Conservation (phyloP, 2,888 invertebrate genomes). For the Cistogaster globosa region DNA sequence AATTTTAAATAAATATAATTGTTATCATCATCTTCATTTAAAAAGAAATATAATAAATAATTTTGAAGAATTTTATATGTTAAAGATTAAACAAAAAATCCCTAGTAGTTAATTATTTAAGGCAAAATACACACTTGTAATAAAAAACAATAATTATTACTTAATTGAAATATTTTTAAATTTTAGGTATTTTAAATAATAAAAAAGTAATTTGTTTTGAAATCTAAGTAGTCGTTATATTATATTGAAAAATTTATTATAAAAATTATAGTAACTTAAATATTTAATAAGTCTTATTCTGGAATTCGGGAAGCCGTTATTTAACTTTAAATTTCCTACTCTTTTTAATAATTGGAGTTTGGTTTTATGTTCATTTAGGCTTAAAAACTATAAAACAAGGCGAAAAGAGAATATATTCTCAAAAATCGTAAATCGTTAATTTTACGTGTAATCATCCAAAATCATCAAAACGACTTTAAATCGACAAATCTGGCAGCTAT, state of each 20-base stretch:
- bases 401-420: too few species aligned
- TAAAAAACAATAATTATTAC: slow-evolving; percentile 26
- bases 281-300: slow-evolving; percentile 25
- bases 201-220: slow-evolving; percentile 4
- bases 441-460: too few species aligned
- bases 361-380: too few species aligned
- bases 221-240: neutral
- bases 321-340: neutral
- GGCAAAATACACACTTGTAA: slow-evolving; percentile 33
- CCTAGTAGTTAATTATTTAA: slow-evolving; percentile 39
- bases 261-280: neutral
- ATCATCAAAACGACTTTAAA: too few species aligned
- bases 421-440: too few species aligned
- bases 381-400: too few species aligned
- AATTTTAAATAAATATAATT: slow-evolving; percentile 21
- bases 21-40: slow-evolving; percentile 6
- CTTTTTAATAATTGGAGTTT: too few species aligned
- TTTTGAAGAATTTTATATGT: neutral
- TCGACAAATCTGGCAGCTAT: too few species aligned
- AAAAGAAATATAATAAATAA: slow-evolving; percentile 1
- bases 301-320: neutral
- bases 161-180: slow-evolving; percentile 12
- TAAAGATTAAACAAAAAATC: neutral
- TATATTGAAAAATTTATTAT: neutral
- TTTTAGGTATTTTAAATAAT: slow-evolving; percentile 16